Percentiles rank a stretch among this genome's conserved stretches.
phyloP scores from a whole-genome alignment of 1,140 invertebrate species.

The Anastrepha obliqua region DNA sequence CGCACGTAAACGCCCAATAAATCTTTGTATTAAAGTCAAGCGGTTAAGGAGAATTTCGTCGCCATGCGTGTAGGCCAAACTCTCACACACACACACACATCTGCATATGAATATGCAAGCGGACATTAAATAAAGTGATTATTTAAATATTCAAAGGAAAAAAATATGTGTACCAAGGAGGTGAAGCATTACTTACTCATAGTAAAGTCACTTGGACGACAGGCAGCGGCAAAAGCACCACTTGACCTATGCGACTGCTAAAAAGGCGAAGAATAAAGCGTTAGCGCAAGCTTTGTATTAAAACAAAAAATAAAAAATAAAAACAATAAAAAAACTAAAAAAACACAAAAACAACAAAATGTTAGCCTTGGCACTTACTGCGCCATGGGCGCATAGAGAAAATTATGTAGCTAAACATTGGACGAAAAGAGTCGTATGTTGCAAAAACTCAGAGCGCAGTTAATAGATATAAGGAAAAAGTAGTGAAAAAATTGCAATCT shows the following conservation, averaged over 20 bases:
- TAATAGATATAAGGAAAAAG: background rate
- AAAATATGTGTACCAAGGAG: background rate
- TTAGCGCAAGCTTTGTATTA: background rate
- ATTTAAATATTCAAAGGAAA: background rate
- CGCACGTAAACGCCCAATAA: slow-evolving; percentile 36
- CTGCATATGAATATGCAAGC: background rate
- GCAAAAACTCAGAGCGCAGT: background rate
- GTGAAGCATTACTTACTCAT: background rate
- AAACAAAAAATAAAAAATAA: background rate
- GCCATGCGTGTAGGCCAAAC: background rate
- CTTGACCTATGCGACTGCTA: background rate
- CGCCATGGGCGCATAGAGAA: background rate
- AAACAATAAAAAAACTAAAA: background rate
- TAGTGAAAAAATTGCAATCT: background rate
- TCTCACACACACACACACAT: background rate
- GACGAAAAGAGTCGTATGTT: background rate
- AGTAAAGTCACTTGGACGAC: slow-evolving; percentile 33
- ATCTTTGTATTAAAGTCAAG: slow-evolving; percentile 45
- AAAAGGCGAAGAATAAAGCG: too few species aligned
- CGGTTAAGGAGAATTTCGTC: slow-evolving; percentile 22
- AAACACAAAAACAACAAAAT: background rate
- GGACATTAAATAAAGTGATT: background rate
- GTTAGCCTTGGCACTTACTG: slow-evolving; percentile 34
- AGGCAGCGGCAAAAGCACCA: background rate
- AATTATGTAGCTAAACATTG: background rate